Evolutionary conservation across 2,113 vertebrate species (phyloP).

Genomic region (Antennarius striatus): DNA sequence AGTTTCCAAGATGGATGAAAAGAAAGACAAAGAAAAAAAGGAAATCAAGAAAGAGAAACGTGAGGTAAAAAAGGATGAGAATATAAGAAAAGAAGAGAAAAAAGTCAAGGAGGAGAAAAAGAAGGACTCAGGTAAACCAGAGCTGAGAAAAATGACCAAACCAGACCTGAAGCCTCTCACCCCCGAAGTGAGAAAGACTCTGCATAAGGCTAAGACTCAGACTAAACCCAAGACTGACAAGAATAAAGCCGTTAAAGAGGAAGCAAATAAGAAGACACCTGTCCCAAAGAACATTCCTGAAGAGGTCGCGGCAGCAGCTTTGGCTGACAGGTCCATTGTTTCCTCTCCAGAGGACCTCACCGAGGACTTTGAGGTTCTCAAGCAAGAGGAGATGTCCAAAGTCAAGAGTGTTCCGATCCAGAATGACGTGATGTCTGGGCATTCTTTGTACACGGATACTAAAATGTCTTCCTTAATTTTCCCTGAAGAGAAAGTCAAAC

Average conservation of each 20-base stretch:
- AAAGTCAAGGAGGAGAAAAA: conserved; percentile 91
- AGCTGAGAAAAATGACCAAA: conserved; percentile 89
- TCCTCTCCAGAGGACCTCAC: conserved; percentile 98
- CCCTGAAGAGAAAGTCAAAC: conserved; percentile 69
- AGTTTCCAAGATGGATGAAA: conserved; percentile 88
- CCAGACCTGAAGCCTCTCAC: conserved; percentile 94
- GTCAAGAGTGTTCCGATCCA: conserved; percentile 42
- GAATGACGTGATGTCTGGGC: conserved; percentile 45
- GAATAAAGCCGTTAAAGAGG: conserved; percentile 82
- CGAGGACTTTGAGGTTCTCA: conserved; percentile 93
- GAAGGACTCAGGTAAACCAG: conserved; percentile 86
- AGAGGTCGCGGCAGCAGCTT: conserved; percentile 66
- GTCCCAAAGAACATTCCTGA: conserved; percentile 67
- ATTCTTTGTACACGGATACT: conserved; percentile 49
- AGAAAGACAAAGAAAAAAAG: conserved; percentile 94
- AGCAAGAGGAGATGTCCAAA: conserved; percentile 80
- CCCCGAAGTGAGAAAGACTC: conserved; percentile 93
- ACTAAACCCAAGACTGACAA: conserved; percentile 87
- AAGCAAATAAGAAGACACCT: conserved; percentile 77
- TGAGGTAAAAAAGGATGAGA: conserved; percentile 84
- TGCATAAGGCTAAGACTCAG: conserved; percentile 92
- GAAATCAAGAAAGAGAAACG: conserved; percentile 88
- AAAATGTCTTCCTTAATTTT: conserved; percentile 56
- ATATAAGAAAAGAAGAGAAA: conserved; percentile 88
- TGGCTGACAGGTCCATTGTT: conserved; percentile 83